Evolutionary conservation across 2,888 invertebrate species (phyloP).

Genomic region (Chalcosyrphus nemorum): DNA sequence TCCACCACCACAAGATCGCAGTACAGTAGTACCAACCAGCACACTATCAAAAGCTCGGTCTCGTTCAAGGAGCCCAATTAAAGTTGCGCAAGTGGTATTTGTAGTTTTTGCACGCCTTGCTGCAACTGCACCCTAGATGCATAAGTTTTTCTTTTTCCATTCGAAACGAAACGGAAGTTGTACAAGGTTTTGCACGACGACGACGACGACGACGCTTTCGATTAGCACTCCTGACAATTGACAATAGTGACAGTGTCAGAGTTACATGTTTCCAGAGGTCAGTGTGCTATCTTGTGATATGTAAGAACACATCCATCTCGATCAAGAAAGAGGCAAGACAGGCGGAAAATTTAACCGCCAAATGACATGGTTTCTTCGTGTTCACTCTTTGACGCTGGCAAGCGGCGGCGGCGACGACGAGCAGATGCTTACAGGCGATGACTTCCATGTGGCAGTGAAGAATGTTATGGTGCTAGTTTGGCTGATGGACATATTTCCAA

Average conservation of each 20-base stretch:
- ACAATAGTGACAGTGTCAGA: constrained; percentile 39
- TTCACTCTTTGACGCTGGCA: no score
- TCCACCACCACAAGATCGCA: constrained; percentile 30
- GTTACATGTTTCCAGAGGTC: constrained; percentile 59
- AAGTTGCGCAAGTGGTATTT: constrained; percentile 51
- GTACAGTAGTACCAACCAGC: constrained; percentile 6
- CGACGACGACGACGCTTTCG: constrained; percentile 54
- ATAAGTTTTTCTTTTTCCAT: no score
- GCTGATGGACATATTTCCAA: constrained; percentile 59
- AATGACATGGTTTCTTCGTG: constrained; percentile 64
- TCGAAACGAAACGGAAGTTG: constrained; percentile 64
- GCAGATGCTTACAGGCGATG: constrained; percentile 70
- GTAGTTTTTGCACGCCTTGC: constrained; percentile 62
- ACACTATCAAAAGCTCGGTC: constrained; percentile 52
- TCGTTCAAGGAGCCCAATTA: constrained; percentile 68
- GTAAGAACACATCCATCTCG: constrained; percentile 60
- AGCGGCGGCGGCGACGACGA: constrained; percentile 29
- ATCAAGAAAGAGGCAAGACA: constrained; percentile 46
- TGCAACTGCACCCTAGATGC: constrained; percentile 67
- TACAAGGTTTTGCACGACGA: constrained; percentile 46
- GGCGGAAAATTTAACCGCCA: constrained; percentile 34
- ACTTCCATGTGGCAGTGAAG: constrained; percentile 44
- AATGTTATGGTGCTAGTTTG: constrained; percentile 58
- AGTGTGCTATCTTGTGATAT: constrained; percentile 28
- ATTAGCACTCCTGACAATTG: constrained; percentile 65